These are phyloP conservation scores for Lepidocyrtoides sp. DNA, from an alignment of 2,888 invertebrate species.

Conservation along the genomic window DNA sequence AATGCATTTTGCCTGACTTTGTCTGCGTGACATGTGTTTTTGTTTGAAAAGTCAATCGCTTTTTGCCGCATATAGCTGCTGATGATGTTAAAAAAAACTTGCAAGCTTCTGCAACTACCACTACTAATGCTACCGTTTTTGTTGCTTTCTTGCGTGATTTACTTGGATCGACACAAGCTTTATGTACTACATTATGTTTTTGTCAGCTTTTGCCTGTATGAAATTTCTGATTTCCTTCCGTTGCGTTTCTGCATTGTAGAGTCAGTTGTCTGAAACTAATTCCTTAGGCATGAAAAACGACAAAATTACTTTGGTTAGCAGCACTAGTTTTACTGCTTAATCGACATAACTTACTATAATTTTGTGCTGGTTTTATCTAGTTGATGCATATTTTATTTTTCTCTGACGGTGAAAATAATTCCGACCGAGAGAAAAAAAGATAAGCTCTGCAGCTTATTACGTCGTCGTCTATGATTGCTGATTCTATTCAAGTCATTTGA, in stretches of 20 bases:
- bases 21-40: not conserved
- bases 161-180: not conserved
- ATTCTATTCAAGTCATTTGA: too few relatives aligned
- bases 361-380: slow-evolving; percentile 30
- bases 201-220: not conserved
- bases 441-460: too few relatives aligned
- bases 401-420: too few relatives aligned
- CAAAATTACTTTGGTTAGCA: not conserved
- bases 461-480: too few relatives aligned
- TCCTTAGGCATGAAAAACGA: not conserved
- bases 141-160: slow-evolving; percentile 19
- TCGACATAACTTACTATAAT: slow-evolving; percentile 28
- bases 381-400: not conserved
- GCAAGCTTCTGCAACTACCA: not conserved
- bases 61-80: not conserved
- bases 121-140: not conserved
- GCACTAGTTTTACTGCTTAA: not conserved
- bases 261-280: slow-evolving; percentile 30
- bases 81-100: not conserved
- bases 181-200: not conserved
- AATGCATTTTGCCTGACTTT: not conserved
- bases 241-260: too few relatives aligned
- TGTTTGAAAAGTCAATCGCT: not conserved
- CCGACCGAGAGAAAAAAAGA: too few relatives aligned
- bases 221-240: slow-evolving; percentile 7